phyloP scores from a whole-genome alignment of 2,888 invertebrate species.

The Diaperis boleti region DNA sequence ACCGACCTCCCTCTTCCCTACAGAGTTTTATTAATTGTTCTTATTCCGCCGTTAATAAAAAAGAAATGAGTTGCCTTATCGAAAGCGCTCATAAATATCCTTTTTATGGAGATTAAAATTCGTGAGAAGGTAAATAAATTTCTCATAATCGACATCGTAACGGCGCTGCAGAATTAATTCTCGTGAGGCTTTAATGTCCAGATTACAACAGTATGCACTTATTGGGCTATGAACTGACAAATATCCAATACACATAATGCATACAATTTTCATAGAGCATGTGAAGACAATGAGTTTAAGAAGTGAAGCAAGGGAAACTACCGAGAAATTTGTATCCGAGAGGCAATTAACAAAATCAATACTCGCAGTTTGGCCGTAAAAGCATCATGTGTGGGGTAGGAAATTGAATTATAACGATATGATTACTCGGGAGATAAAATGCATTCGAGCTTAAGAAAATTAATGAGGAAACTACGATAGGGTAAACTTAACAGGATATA shows the following conservation, averaged over 20 bases:
- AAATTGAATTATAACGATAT: slow-evolving; percentile 31
- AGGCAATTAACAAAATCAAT: slow-evolving; percentile 29
- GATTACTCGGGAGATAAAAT: slow-evolving; percentile 29
- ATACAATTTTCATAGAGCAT: slow-evolving; percentile 34
- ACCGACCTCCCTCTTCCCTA: slow-evolving; percentile 11
- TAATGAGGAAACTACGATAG: slow-evolving; percentile 23
- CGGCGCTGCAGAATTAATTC: slow-evolving; percentile 24
- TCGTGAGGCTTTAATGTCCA: slow-evolving; percentile 14
- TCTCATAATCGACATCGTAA: slow-evolving; percentile 19
- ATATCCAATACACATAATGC: slow-evolving; percentile 51
- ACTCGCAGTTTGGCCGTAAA: slow-evolving; percentile 19
- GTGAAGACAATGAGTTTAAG: background rate
- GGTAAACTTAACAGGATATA: slow-evolving; percentile 13
- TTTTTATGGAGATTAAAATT: slow-evolving; percentile 37
- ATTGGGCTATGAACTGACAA: slow-evolving; percentile 50
- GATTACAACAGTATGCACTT: slow-evolving; percentile 44
- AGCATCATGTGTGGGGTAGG: slow-evolving; percentile 27
- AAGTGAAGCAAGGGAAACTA: background rate
- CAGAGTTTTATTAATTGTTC: slow-evolving; percentile 23
- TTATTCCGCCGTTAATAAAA: slow-evolving; percentile 29
- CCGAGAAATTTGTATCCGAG: slow-evolving; percentile 9
- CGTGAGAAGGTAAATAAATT: slow-evolving; percentile 34
- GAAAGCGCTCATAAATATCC: slow-evolving; percentile 38
- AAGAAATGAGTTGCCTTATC: slow-evolving; percentile 22
- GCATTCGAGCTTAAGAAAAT: slow-evolving; percentile 27